These are phyloP conservation scores for Sesia apiformis DNA, from an alignment of 2,888 invertebrate genomes.

Conservation along the genomic window DNA sequence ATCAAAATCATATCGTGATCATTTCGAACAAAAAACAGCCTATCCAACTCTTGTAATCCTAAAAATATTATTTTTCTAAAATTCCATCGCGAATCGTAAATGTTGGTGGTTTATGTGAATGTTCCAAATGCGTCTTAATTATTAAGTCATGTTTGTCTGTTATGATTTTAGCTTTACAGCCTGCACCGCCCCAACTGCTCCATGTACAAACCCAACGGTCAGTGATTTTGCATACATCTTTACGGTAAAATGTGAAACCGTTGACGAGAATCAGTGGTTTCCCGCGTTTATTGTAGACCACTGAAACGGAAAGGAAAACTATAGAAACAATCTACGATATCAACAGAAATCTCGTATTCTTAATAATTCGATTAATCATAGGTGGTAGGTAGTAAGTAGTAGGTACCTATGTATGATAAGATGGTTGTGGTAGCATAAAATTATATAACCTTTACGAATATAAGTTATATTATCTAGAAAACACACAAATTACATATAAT, in stretches of 20 bases:
- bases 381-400: too few relatives aligned
- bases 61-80: too few relatives aligned
- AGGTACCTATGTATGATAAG: too few relatives aligned
- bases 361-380: too few relatives aligned
- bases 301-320: neutral
- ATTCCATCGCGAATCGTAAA: constrained; percentile 9
- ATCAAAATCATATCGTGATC: too few relatives aligned
- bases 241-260: constrained; percentile 3
- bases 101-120: constrained; percentile 9
- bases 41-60: too few relatives aligned
- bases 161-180: constrained; percentile 17
- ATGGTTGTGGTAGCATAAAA: too few relatives aligned
- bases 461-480: too few relatives aligned
- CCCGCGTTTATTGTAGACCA: neutral
- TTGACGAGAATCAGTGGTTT: constrained; percentile 1
- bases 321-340: neutral
- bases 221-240: neutral
- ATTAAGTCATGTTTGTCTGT: constrained; percentile 11
- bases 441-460: too few relatives aligned
- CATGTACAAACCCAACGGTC: constrained; percentile 15
- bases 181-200: neutral
- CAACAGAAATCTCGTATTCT: too few relatives aligned
- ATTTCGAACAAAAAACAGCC: too few relatives aligned
- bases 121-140: constrained; percentile 4
- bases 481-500: too few relatives aligned